Evolutionary conservation across 2,888 invertebrate genomes (phyloP), one percentile per base, ranked within the genome.

Genomic region (Leptopilina myrica): DNA sequence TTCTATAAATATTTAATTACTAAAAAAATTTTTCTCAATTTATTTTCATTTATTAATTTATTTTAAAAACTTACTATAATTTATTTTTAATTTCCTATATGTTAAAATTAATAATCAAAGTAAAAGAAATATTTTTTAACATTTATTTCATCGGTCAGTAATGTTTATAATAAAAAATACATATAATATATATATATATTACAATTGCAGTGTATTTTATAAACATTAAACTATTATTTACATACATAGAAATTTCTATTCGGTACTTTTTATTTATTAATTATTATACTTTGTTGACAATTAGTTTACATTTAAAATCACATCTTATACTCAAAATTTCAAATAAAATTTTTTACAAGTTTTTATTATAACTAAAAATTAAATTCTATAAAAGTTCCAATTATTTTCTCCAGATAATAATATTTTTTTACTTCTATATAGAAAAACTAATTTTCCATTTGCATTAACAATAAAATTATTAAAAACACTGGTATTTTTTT

Each of bases 401-500:
- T 20, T 62, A 3, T 62, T 62, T 62, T 62, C 8, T 20, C n/a
- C 20, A 62, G 5, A 62, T 62, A 62, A 62, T 20, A 20, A 15
- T 62, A 15, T 15, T 20, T 62, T 59, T 59, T 59, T 59, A 59
- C 0, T 59, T 15, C 6, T 59, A 14, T 14, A 56, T 59, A n/a
- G 49, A 15, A 33, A 33, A 33, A 33, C 62, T 62, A n/a, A 40
- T 49, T 11, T 49, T 49, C 2, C 3, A 33, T 33, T 33, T 33
- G 33, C 33, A 33, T 33, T 49, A 49, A 43, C 7, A 49, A 33
- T 11, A 49, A 11, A 9, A 62, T 56, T 33, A n/a, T 46, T n/a
- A 65, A 64, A 64, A 3, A 33, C 8, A 77, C n/a, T 33, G 69
- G 5, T 76, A 59, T 64, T 12, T 15, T 20, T 78, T 62, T 78